Base-by-base conservation (phyloP, 35 echinoderm and acorn worm species). In the Apostichopus californicus region DNA sequence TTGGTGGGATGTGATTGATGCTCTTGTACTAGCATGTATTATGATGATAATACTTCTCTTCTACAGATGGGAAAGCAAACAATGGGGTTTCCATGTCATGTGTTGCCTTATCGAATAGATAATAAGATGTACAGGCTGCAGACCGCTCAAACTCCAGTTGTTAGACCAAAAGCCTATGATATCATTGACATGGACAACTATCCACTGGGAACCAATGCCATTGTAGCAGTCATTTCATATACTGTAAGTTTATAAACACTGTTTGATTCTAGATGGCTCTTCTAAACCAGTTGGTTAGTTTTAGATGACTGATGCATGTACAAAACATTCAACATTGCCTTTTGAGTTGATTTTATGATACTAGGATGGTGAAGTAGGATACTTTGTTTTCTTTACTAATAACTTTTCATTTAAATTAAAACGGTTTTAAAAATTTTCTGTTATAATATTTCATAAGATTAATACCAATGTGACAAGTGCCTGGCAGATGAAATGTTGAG, bases 31-130 rank as follows among this genome's bases (percentile, higher is more conserved):
- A 46, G 34, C 34, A 46, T 46, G 34, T 46, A 46, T 46, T 46
- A 87, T 12, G 59, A 14, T 66, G 23, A 9, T 66, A 12, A 0
- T 70, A 52, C 73, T 14, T 17, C 59, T 24, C 86, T 14, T 57
- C 90, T 92, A 55, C 95, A 99, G 97, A 99, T 99, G 97, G 97
- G 97, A 25, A 99, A 99, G 75, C 97, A 99, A 82, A 99, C 97
- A 14, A 99, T 99, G 97, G 97, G 97, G 1, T 87, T 93, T 28
- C 97, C 95, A 4, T 94, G 81, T n/a, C 92, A 99, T 70, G 92
- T 93, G 0, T 28, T 95, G 0, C 90, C 80, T 20, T 95, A 93
- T 78, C 91, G 95, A 4, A 94, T 77, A 9, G 97, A 99, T 70
- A 91, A 99, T 78, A 99, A 99, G 92, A 94, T 99, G 95, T 99